A percentile compares a stretch with the other conserved stretches of the same genome.
phyloP scores from a whole-genome alignment of 2,888 invertebrate species.

The Diachrysia chrysitis region DNA sequence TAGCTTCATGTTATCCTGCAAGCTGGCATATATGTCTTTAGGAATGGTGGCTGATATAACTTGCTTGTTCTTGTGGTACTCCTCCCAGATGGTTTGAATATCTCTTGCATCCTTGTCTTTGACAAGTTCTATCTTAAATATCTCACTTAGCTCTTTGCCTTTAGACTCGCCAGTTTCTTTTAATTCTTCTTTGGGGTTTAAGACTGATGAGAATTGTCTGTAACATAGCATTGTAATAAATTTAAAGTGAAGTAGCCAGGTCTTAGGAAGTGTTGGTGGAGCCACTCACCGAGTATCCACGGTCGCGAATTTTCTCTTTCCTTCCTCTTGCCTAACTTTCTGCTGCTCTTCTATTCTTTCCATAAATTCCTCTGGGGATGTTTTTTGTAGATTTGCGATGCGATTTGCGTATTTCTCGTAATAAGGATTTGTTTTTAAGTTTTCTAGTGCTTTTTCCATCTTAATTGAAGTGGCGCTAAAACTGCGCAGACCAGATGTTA shows the following conservation, averaged over 20 bases:
- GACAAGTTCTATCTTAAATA: conserved; percentile 94
- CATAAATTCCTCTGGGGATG: conserved; percentile 93
- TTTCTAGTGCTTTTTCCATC: conserved; percentile 86
- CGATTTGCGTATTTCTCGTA: conserved; percentile 94
- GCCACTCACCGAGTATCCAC: conserved; percentile 76
- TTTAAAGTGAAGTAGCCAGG: too few species aligned
- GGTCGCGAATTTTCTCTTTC: conserved; percentile 74
- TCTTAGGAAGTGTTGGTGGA: too few species aligned
- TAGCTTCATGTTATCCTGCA: conserved; percentile 89
- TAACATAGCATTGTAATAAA: conserved; percentile 39
- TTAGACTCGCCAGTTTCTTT: conserved; percentile 59
- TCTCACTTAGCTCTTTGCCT: conserved; percentile 89
- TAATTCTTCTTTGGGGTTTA: conserved; percentile 90
- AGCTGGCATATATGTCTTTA: conserved; percentile 87
- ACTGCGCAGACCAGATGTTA: conserved; percentile 54
- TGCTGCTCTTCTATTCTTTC: conserved; percentile 89
- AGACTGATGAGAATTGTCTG: conserved; percentile 90
- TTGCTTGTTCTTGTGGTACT: conserved; percentile 94
- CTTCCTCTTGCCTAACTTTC: conserved; percentile 74
- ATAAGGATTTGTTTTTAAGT: conserved; percentile 92
- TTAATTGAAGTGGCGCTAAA: conserved; percentile 79
- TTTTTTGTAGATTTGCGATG: conserved; percentile 92
- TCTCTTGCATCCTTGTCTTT: conserved; percentile 92
- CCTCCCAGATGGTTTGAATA: conserved; percentile 93
- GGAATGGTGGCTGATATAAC: conserved; percentile 93